phyloP scores from a whole-genome alignment of 1,140 invertebrate species.

The Cheumatopsyche charites region DNA sequence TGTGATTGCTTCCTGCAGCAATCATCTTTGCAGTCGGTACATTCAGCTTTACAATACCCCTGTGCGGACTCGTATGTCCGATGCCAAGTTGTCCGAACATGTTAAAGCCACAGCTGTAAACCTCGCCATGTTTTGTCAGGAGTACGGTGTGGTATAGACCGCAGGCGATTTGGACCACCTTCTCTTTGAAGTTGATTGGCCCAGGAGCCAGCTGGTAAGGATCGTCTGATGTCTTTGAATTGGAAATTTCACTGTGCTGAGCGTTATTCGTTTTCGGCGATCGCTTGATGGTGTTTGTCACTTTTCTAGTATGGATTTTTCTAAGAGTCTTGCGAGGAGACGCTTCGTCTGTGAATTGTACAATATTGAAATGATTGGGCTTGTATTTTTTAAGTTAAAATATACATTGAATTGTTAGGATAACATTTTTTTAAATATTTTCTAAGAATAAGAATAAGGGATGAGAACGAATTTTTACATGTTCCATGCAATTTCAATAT shows the following conservation, averaged over 20 bases:
- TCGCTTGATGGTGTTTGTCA: neutral
- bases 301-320: constrained; percentile 14
- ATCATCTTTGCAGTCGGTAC: constrained; percentile 76
- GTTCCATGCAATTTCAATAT: no score
- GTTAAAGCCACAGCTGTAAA: constrained; percentile 93
- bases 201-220: constrained; percentile 67
- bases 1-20: constrained; percentile 94
- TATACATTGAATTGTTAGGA: no score
- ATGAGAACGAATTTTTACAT: no score
- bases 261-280: neutral
- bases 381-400: no score
- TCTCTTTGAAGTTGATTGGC: constrained; percentile 55
- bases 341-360: neutral
- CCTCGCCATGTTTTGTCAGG: constrained; percentile 65
- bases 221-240: constrained; percentile 44
- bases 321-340: neutral
- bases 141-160: constrained; percentile 87
- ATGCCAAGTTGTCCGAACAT: constrained; percentile 92
- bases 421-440: no score
- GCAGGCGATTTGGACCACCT: constrained; percentile 83
- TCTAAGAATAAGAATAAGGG: no score
- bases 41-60: constrained; percentile 76
- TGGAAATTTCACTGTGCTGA: neutral
- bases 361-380: no score
- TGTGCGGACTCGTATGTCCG: constrained; percentile 79